Conservation (phyloP, 2,797 vertebrate genomes). For the Scyliorhinus canicula region DNA sequence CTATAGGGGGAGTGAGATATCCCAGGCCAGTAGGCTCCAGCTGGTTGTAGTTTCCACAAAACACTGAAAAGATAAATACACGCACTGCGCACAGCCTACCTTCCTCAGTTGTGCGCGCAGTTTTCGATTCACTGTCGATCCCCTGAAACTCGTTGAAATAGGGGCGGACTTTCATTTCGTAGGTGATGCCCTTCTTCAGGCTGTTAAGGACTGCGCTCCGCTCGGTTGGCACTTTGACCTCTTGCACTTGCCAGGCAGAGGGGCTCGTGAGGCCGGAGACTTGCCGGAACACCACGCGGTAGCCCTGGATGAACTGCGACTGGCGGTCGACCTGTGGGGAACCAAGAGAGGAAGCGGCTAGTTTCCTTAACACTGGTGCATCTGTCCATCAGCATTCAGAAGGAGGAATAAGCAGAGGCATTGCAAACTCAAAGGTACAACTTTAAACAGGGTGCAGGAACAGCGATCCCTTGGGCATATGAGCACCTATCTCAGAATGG, state of each 20-base stretch:
- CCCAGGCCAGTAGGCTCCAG: not conserved
- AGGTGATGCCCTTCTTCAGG: conserved; percentile 87
- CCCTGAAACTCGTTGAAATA: conserved; percentile 99
- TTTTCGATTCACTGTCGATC: conserved; percentile 93
- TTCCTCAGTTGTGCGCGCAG: conserved; percentile 86
- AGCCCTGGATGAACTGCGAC: conserved; percentile 97
- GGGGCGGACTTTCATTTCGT: conserved; percentile 92
- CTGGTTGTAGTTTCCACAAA: not conserved
- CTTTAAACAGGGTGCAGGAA: not conserved
- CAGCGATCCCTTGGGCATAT: too few relatives aligned
- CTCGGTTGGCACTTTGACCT: conserved; percentile 86
- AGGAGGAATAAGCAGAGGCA: not conserved
- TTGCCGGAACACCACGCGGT: conserved; percentile 86
- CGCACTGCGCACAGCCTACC: conserved; percentile 58
- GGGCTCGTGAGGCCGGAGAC: conserved; percentile 76
- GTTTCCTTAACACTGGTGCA: not conserved
- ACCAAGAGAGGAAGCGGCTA: not conserved
- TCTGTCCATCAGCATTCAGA: not conserved
- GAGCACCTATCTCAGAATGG: not conserved
- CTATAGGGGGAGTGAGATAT: not conserved
- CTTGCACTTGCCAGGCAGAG: conserved; percentile 79
- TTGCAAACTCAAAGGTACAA: not conserved
- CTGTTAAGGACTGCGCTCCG: conserved; percentile 73
- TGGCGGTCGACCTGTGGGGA: conserved; percentile 85
- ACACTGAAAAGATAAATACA: not conserved